These are phyloP conservation scores for Drosophila melanosoma DNA, from an alignment of 2,888 invertebrate species.

Conservation along the genomic window DNA sequence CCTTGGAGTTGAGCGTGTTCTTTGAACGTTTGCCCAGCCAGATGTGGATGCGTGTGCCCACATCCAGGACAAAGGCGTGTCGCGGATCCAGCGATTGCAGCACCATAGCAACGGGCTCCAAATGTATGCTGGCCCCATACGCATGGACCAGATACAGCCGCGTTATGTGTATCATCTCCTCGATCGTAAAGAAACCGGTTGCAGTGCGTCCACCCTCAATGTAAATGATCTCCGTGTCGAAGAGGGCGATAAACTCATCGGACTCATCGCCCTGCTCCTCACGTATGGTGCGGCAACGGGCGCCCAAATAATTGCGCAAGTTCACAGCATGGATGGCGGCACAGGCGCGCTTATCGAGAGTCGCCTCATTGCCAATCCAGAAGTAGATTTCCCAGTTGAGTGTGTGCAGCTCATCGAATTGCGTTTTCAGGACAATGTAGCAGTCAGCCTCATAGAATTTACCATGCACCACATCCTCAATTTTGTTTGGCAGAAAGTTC, in stretches of 20 bases:
- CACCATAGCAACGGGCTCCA: constrained; percentile 93
- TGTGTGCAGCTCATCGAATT: constrained; percentile 92
- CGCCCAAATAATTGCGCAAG: constrained; percentile 97
- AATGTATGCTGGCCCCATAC: constrained; percentile 93
- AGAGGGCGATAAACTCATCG: constrained; percentile 96
- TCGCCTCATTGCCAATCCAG: constrained; percentile 98
- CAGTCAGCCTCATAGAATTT: constrained; percentile 99
- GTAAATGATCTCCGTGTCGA: constrained; percentile 95
- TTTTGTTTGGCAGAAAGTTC: constrained; percentile 98
- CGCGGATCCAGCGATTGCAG: constrained; percentile 93
- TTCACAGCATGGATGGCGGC: constrained; percentile 98
- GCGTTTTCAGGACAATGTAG: constrained; percentile 97
- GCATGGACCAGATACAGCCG: constrained; percentile 95
- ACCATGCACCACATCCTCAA: constrained; percentile 97
- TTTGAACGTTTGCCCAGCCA: constrained; percentile 93
- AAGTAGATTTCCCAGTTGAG: constrained; percentile 98
- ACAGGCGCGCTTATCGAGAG: constrained; percentile 88
- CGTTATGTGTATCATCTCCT: constrained; percentile 93
- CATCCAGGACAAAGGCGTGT: constrained; percentile 96
- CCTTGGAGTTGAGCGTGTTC: constrained; percentile 93
- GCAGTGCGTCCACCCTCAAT: constrained; percentile 98
- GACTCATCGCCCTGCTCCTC: constrained; percentile 99
- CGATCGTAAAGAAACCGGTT: constrained; percentile 98
- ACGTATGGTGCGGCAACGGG: constrained; percentile 95
- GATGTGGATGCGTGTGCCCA: constrained; percentile 93